phyloP scores from a whole-genome alignment of 1,140 invertebrate species.

The Drosophila kanapiae region DNA sequence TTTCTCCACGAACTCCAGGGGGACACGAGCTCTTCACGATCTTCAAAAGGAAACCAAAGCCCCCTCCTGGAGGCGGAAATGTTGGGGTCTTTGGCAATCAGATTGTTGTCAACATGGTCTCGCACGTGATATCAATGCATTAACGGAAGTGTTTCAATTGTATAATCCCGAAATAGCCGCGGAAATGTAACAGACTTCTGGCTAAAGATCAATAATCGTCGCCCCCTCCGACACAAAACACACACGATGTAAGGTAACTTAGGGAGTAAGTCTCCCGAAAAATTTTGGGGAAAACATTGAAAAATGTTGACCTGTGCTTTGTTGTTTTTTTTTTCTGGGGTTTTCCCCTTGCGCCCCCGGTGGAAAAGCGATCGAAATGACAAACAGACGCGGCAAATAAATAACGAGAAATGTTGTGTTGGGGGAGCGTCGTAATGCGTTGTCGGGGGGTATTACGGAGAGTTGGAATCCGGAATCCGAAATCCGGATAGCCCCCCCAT shows the following conservation, averaged over 20 bases:
- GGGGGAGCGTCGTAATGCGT: neutral
- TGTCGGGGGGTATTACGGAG: slow-evolving; percentile 3
- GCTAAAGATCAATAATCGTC: slow-evolving; percentile 77
- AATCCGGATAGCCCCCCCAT: neutral
- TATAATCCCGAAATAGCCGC: slow-evolving; percentile 57
- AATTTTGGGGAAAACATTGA: slow-evolving; percentile 42
- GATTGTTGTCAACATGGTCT: slow-evolving; percentile 70
- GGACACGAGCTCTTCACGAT: slow-evolving; percentile 9
- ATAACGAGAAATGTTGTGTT: slow-evolving; percentile 58
- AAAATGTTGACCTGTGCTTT: slow-evolving; percentile 54
- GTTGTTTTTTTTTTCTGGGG: slow-evolving; percentile 6
- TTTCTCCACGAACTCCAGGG: slow-evolving; percentile 1
- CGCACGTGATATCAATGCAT: slow-evolving; percentile 77
- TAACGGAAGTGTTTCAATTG: slow-evolving; percentile 72
- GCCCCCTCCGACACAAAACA: slow-evolving; percentile 9
- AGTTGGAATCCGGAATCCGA: slow-evolving; percentile 3
- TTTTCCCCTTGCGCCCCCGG: neutral
- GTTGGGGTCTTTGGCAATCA: slow-evolving; percentile 16
- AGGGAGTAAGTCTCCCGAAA: slow-evolving; percentile 2
- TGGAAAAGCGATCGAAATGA: slow-evolving; percentile 48
- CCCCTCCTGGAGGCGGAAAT: neutral
- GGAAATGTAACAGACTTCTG: slow-evolving; percentile 71
- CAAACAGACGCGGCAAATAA: slow-evolving; percentile 83
- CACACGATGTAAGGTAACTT: too few relatives aligned
- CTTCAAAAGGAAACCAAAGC: slow-evolving; percentile 17